Evolutionary conservation across 2,797 vertebrate species (phyloP).

Genomic region (Prunella strophiata): DNA sequence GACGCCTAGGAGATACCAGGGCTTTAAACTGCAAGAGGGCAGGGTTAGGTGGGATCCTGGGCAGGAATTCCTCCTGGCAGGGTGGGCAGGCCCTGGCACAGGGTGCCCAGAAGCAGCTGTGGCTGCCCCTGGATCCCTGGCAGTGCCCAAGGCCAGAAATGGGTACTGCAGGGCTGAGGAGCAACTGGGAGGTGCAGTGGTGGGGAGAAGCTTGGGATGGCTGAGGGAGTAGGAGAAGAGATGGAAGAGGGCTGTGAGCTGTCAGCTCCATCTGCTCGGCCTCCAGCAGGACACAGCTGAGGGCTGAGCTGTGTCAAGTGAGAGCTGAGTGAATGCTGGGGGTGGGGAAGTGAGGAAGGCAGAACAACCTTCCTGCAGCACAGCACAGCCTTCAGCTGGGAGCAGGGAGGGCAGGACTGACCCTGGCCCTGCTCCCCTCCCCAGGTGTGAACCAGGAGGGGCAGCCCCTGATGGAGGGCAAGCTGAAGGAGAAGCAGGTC

Average conservation of each 20-base stretch:
- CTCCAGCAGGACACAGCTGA: neutral
- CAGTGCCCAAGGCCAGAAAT: neutral
- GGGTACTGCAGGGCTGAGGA: neutral
- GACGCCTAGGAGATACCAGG: neutral
- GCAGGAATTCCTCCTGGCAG: neutral
- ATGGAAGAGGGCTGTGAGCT: neutral
- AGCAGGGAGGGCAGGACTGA: neutral
- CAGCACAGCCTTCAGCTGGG: neutral
- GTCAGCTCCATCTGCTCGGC: neutral
- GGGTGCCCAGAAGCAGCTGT: neutral
- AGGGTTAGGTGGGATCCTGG: neutral
- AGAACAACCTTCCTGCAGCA: neutral
- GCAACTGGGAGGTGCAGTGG: fast-evolving
- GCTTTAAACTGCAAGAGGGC: neutral
- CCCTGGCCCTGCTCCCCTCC: neutral
- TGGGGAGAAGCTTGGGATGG: neutral
- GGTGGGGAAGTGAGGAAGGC: neutral
- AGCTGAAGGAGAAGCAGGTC: constrained; percentile 96
- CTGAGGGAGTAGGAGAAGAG: neutral
- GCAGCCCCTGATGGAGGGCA: constrained; percentile 95
- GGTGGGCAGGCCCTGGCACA: neutral
- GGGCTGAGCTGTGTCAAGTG: neutral
- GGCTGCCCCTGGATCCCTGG: neutral
- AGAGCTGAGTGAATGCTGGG: neutral
- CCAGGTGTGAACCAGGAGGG: constrained; percentile 92